These are phyloP conservation scores for Telmatochromis brichardi DNA, from an alignment of 2,113 vertebrate genomes.

Conservation along the genomic window DNA sequence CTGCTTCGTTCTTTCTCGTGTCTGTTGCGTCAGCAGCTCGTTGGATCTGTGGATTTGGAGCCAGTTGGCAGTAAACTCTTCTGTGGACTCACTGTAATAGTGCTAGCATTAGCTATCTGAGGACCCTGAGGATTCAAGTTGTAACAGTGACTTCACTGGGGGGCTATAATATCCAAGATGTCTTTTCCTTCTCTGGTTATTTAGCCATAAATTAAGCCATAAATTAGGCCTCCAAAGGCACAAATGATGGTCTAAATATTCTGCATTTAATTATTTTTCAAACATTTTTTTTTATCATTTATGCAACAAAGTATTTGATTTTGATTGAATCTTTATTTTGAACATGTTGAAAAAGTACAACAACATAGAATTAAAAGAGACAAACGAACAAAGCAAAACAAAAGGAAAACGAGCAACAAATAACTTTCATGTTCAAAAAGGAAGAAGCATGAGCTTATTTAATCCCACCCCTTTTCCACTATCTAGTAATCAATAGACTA, in stretches of 20 bases:
- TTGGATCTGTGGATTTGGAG: neutral
- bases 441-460: accelerated
- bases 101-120: neutral
- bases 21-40: neutral
- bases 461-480: no score
- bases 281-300: neutral
- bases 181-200: accelerated
- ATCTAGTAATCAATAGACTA: no score
- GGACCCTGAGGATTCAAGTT: neutral
- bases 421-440: no score
- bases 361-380: no score
- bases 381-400: accelerated
- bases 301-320: neutral
- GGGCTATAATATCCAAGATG: neutral
- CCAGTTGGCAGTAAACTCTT: neutral
- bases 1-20: neutral
- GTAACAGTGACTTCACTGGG: neutral
- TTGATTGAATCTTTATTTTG: no score
- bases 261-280: neutral
- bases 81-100: neutral
- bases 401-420: no score
- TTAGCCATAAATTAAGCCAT: neutral
- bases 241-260: accelerated
- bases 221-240: neutral
- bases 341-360: no score